phyloP scores from a whole-genome alignment of 2,797 vertebrate genomes.

The Sardinella longiceps region DNA sequence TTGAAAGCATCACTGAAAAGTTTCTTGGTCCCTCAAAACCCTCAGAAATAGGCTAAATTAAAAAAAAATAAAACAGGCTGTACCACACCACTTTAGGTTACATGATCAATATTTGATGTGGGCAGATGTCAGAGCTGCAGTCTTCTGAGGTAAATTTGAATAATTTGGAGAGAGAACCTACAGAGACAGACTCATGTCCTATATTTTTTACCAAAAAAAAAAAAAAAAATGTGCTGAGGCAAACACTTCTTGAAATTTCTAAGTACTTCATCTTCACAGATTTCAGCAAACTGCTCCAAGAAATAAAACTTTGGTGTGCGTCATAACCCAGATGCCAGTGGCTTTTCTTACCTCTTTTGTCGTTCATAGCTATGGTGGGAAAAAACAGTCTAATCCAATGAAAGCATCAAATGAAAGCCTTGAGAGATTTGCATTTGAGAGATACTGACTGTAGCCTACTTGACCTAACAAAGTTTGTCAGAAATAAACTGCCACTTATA shows the following conservation, averaged over 20 bases:
- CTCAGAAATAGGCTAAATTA: not conserved
- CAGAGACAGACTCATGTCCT: not conserved
- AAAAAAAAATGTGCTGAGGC: not conserved
- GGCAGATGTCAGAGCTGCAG: not conserved
- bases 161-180: not conserved
- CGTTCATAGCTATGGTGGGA: not conserved
- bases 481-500: not conserved
- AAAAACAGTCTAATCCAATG: not conserved
- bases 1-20: not conserved
- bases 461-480: not conserved
- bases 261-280: not conserved
- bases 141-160: not conserved
- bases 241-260: not conserved
- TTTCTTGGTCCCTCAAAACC: not conserved
- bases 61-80: not conserved
- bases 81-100: not conserved
- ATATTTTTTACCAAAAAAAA: not conserved
- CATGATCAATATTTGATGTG: not conserved
- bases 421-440: not conserved
- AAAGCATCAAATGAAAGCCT: not conserved
- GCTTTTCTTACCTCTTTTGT: not conserved
- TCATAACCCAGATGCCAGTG: too few species aligned
- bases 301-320: too few species aligned
- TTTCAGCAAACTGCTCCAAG: not conserved
- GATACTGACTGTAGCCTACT: not conserved